Base-by-base conservation (phyloP, 1,140 invertebrate species). In the Cotesia glomerata region DNA sequence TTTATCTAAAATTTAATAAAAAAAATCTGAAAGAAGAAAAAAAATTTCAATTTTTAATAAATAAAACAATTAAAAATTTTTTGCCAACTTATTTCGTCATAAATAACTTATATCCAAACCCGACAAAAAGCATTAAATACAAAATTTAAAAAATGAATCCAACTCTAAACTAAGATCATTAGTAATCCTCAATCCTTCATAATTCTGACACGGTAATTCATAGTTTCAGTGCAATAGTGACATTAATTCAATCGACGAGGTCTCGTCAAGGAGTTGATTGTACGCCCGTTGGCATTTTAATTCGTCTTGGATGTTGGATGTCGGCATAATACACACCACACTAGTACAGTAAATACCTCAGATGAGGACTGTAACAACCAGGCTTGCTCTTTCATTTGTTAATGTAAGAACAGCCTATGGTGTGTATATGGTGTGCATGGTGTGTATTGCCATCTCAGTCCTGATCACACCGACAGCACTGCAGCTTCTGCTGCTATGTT, bases 201-300 rank as follows among this genome's bases (percentile, higher is more conserved):
- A 32, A 35, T 66, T 66, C 49, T 72, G 70, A 72, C 70, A 72
- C 51, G 13, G 56, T 72, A 72, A 72, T 72, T 65, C 63, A 58
- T 36, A 72, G 34, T 64, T 72, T 72, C 54, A 64, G 52, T 59
- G 70, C 62, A 72, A 72, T 72, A 36, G 70, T 66, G 63, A 72
- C 70, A 72, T 72, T 72, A 72, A 72, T 72, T 72, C 70, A 72
- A 72, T 72, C 63, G 70, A 59, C 70, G 63, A 71, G 58, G 52
- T 45, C 26, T 39, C 16, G 69, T 39, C 34, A 58, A 64, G 32
- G 5, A 13, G 36, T 66, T 72, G 70, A 72, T 72, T 72, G 70
- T 65, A 56, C 34, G 36, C 62, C 63, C 70, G 70, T 72, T 72
- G 70, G 70, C 70, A 72, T 72, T 71, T 35, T 45, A 36, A 61